Conservation (phyloP, 2,888 invertebrate genomes). For the Hypsopygia costalis region DNA sequence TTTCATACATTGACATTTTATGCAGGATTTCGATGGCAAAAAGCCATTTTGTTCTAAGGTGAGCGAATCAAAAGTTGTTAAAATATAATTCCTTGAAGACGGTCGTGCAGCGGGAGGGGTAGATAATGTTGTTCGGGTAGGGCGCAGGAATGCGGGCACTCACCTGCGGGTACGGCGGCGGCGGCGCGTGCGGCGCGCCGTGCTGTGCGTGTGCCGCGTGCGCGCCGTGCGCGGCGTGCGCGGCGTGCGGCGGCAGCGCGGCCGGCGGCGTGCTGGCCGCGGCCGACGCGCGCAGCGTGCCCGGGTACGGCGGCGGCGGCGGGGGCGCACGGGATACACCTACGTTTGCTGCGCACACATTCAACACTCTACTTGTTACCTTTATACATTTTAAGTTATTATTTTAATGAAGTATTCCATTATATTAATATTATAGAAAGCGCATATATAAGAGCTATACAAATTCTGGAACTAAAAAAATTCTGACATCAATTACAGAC, state of each 20-base stretch:
- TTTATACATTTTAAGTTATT: too few species aligned
- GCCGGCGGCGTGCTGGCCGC: conserved; percentile 42
- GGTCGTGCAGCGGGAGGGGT: conserved; percentile 2
- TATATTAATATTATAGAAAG: too few species aligned
- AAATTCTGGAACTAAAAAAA: too few species aligned
- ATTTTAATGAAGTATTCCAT: too few species aligned
- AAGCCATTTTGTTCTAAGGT: too few species aligned
- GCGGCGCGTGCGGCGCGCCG: conserved; percentile 74
- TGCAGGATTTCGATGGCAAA: too few species aligned
- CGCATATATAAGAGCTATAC: too few species aligned
- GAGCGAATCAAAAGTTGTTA: too few species aligned
- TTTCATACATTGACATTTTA: too few species aligned
- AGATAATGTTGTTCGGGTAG: background rate
- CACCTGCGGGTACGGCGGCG: conserved; percentile 77
- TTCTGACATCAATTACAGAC: too few species aligned
- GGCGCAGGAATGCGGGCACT: conserved; percentile 13
- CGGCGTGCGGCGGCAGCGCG: conserved; percentile 17
- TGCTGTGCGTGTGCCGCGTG: conserved; percentile 66
- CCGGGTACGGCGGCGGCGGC: conserved; percentile 89
- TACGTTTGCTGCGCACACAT: conserved; percentile 28
- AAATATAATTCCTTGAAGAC: background rate
- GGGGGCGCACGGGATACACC: conserved; percentile 80
- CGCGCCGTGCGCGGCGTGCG: conserved; percentile 73
- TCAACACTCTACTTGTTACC: too few species aligned
- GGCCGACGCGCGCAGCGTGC: conserved; percentile 84